A percentile compares a stretch with the other conserved stretches of the same genome.
phyloP scores from a whole-genome alignment of 1,140 invertebrate species.

The Macrosteles quadrilineatus region DNA sequence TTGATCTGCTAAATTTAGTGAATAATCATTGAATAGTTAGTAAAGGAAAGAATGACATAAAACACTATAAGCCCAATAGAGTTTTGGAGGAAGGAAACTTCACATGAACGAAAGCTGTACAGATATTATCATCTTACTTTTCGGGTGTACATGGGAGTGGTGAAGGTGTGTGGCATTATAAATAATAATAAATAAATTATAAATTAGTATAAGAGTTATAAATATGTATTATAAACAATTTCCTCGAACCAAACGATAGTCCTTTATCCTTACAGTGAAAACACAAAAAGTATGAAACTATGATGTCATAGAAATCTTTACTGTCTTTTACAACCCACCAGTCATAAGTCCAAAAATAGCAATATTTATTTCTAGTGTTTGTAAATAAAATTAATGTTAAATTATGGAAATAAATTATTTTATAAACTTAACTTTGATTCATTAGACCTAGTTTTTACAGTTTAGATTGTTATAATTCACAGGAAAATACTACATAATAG shows the following conservation, averaged over 20 bases:
- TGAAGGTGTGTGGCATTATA: constrained; percentile 29
- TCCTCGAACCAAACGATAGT: neutral
- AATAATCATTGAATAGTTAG: too few species aligned
- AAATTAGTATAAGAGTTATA: constrained; percentile 17
- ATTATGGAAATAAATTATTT: constrained; percentile 24
- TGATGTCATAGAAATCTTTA: neutral
- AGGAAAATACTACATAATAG: too few species aligned
- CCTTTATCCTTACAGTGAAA: too few species aligned
- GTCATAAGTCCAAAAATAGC: constrained; percentile 16
- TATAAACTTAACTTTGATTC: neutral
- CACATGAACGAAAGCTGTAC: constrained; percentile 3
- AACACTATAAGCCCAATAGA: too few species aligned
- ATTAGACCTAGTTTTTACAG: too few species aligned
- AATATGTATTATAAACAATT: constrained; percentile 27
- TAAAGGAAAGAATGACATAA: too few species aligned
- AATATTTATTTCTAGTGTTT: constrained; percentile 3
- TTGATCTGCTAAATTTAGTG: too few species aligned
- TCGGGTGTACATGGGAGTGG: constrained; percentile 5
- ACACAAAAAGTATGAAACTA: constrained; percentile 1
- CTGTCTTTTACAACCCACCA: constrained; percentile 3
- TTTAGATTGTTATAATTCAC: too few species aligned
- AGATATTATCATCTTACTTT: constrained; percentile 12
- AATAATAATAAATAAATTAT: constrained; percentile 27
- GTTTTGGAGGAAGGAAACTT: constrained; percentile 13
- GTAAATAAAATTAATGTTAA: constrained; percentile 24